phyloP scores from a whole-genome alignment of 2,888 invertebrate genomes.

The Agapetus fuscipes region DNA sequence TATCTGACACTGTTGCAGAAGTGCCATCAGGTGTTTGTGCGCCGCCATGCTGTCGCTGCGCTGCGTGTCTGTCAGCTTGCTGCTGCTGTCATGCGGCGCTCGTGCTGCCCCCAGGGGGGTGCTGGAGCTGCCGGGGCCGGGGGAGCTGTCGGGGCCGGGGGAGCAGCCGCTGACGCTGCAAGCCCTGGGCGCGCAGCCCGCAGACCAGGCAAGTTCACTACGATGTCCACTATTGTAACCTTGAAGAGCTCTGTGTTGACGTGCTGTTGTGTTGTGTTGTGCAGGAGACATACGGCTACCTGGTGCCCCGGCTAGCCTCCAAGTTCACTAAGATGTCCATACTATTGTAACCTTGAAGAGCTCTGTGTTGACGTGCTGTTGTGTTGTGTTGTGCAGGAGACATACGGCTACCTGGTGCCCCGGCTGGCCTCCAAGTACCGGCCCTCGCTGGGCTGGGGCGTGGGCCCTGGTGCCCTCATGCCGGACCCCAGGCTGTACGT shows the following conservation, averaged over 20 bases:
- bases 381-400: constrained; percentile 25
- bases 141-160: constrained; percentile 24
- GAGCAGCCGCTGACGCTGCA: constrained; percentile 32
- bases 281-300: constrained; percentile 37
- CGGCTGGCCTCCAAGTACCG: constrained; percentile 44
- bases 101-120: constrained; percentile 32
- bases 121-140: constrained; percentile 27
- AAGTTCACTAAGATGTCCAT: too few relatives aligned
- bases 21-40: too few relatives aligned
- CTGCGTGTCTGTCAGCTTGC: constrained; percentile 33
- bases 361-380: too few relatives aligned
- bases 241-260: too few relatives aligned
- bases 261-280: constrained; percentile 1
- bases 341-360: too few relatives aligned
- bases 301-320: constrained; percentile 42
- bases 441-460: constrained; percentile 29
- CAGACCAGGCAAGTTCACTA: constrained; percentile 32
- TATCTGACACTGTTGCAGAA: too few relatives aligned
- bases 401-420: constrained; percentile 40
- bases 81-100: constrained; percentile 32
- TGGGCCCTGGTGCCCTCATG: too few relatives aligned
- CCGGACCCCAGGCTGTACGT: constrained; percentile 34
- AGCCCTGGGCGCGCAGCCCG: constrained; percentile 34
- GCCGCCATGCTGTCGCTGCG: too few relatives aligned
- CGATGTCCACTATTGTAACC: too few relatives aligned